Base-by-base conservation (phyloP, 2,888 invertebrate genomes). In the Epicampocera succincta region DNA sequence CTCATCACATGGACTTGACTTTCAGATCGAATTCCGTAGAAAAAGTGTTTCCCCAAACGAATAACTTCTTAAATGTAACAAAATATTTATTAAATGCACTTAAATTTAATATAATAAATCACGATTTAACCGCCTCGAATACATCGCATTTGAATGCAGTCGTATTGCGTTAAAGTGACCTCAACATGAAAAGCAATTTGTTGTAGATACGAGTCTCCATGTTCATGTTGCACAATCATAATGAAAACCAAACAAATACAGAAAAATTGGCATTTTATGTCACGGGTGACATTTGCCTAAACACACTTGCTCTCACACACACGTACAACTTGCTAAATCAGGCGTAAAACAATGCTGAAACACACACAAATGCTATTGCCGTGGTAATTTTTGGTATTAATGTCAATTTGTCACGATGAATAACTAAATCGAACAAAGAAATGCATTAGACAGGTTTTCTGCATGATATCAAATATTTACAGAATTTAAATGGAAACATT, bases 191-290 rank as follows among this genome's bases (percentile, higher is more conserved):
- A 12, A 56, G n/a, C 56, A 58, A 19, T 21, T 25, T 48, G 17
- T 50, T 48, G 48, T n/a, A n/a, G n/a, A n/a, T 29, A 25, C 8
- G 40, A 69, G 11, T 29, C 0, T 46, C 8, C 15, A 17, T 25
- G 5, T 13, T 12, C 19, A 61, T 44, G 33, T 44, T n/a, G 13
- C 15, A 60, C n/a, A 33, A n/a, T 3, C 21, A 75, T 25, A 56
- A 21, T 52, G 21, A 44, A 15, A 11, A 58, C n/a, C 42, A 40
- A 65, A 8, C 40, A 74, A 58, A 68, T 17, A 61, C 11, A 19
- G n/a, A 77, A 50, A 33, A 77, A 77, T 74, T 77, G 73, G 52
- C 50, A 77, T 77, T 81, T 77, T 77, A 65, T 77, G 81, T 81
- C 77, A 74, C 50, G 74, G 81, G 68, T 77, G 81, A 77, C 77